Base-by-base conservation (phyloP, 1,140 invertebrate species). In the Drosophila asahinai region DNA sequence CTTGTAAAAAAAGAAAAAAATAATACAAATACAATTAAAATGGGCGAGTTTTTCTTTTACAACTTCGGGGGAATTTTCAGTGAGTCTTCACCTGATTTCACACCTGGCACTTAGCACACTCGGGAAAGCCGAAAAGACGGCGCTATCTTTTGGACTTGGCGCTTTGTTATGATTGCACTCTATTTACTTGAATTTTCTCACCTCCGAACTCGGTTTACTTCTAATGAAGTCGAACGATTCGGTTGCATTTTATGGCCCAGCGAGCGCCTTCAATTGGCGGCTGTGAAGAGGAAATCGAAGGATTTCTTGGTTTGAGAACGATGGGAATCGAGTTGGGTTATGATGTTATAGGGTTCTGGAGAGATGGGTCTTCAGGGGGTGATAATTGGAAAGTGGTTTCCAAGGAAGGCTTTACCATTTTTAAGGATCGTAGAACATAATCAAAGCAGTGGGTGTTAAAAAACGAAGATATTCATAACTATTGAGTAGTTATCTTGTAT, bases 21-120 rank as follows among this genome's bases (percentile, higher is more conserved):
- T 81, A 76, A 84, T 62, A 43, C 55, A 89, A 90, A 90, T 79
- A 81, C 86, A 90, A 90, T 90, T 81, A 90, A 90, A 81, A 54
- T 45, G 30, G 51, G 22, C 22, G 43, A 73, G 74, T 52, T 45
- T 43, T 64, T 27, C 42, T 22, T 74, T 67, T 71, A 38, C 51
- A 74, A 48, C 64, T 86, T 72, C 63, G 40, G 8, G n/a, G 76
- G 57, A 86, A 86, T 82, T 62, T 60, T 40, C 22, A 43, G 22
- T 40, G 54, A 55, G 54, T 59, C 42, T 64, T 52, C 54, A 33
- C 48, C 22, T 72, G 65, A 71, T 75, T 90, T 89, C 86, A 86
- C 86, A 89, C 86, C 81, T 82, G 25, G 57, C 75, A 90, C 59
- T 89, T 89, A 90, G 73, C 84, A 71, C 78, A 61, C 54, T 30